Evolutionary conservation across 2,797 vertebrate genomes (phyloP), one percentile per base, ranked within the genome.

Genomic region (Allobates femoralis): DNA sequence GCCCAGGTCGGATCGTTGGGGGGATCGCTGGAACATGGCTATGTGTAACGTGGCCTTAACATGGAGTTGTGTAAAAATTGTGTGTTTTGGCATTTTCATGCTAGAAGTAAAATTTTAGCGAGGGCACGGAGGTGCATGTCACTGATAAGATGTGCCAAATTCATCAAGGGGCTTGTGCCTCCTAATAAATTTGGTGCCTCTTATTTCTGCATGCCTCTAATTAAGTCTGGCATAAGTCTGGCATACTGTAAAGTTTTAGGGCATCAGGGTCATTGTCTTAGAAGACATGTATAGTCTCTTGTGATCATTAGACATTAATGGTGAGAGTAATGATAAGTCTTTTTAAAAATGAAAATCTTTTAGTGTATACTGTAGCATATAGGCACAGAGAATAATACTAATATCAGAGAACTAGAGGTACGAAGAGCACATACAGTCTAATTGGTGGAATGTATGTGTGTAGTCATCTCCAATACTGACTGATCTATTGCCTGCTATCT

Each of bases 371-470:
- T 46, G 41, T 77, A 77, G 30, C 32, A 78, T 81, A 16, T 4
- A 28, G 3, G 21, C 1, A 46, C 15, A 10, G 18, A 46, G n/a
- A 23, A 12, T 53, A 32, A 56, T 16, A 37, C 8, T 7, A 69
- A 82, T 10, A 34, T 37, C 46, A 41, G 50, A 69, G 23, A n/a
- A 26, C 19, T 55, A 16, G 19, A 37, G 21, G 11, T 11, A 41
- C 3, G 21, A 67, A 67, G 46, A 55, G 14, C 10, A 46, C 0
- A 64, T 41, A 26, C 69, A 69, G 15, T 81, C 26, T 81, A 81
- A 81, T 81, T 81, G 50, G 64, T 53, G 19, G 46, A 81, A 81
- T 81, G 50, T 34, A 81, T 81, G 79, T 67, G 21, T 21, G n/a
- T 66, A 55, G 64, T n/a, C 79, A 34, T 34, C 19, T 81, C 28